These are phyloP conservation scores for Paraescarpia echinospica DNA, from an alignment of 1,140 invertebrate species.

Conservation along the genomic window DNA sequence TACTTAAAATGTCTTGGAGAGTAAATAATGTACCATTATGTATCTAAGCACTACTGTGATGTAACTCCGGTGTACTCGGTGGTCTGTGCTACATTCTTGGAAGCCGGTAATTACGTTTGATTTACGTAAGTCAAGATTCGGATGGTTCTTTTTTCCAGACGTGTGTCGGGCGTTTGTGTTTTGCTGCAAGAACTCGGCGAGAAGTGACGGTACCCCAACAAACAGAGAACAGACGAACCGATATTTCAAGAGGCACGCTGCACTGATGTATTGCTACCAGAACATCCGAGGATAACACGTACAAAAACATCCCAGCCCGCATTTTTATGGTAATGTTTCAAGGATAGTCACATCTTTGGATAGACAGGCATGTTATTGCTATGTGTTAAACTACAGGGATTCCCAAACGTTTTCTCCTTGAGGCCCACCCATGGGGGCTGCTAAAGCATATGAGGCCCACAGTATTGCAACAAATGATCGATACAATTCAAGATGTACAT, in stretches of 20 bases:
- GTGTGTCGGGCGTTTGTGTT: neutral
- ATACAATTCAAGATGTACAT: too few species aligned
- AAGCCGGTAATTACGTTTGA: neutral
- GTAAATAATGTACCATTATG: neutral
- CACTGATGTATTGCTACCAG: neutral
- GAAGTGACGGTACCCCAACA: neutral
- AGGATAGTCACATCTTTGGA: too few species aligned
- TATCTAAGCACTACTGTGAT: neutral
- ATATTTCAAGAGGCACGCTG: neutral
- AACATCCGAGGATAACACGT: neutral
- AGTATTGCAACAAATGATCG: too few species aligned
- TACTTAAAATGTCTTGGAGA: neutral
- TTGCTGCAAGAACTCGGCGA: neutral
- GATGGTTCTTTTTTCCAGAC: neutral
- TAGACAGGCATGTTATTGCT: too few species aligned
- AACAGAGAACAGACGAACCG: neutral
- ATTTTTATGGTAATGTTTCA: neutral
- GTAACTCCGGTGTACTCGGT: neutral
- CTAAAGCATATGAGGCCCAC: too few species aligned
- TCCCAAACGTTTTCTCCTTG: too few species aligned
- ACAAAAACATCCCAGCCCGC: neutral
- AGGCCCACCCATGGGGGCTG: too few species aligned
- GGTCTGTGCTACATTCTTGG: neutral
- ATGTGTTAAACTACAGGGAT: too few species aligned
- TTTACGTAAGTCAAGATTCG: neutral